Evolutionary conservation across 2,797 vertebrate genomes (phyloP).

Genomic region (Falco cherrug): DNA sequence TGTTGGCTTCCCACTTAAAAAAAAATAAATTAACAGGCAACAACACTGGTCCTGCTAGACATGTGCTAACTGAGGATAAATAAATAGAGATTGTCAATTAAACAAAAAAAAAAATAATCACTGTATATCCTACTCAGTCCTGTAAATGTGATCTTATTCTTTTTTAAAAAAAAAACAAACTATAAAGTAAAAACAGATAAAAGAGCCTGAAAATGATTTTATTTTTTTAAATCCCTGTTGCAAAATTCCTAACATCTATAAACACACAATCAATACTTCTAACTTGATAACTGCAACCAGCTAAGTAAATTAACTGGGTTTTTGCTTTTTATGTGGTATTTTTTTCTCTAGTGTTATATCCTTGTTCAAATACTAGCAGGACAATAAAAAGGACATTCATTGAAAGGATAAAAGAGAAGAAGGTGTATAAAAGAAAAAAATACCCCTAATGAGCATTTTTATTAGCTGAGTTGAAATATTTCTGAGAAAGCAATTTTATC

Average conservation of each 20-base stretch:
- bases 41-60: slow-evolving; percentile 41
- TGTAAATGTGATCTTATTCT: background rate
- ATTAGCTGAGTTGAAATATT: slow-evolving; percentile 31
- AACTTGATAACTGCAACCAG: background rate
- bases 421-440: background rate
- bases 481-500: slow-evolving; percentile 5
- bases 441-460: slow-evolving; percentile 1
- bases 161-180: too few species aligned
- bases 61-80: slow-evolving; percentile 32
- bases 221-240: slow-evolving; percentile 19
- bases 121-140: slow-evolving; percentile 30
- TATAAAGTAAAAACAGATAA: slow-evolving; percentile 22
- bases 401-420: slow-evolving; percentile 3
- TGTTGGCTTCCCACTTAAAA: slow-evolving; percentile 43
- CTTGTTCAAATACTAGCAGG: slow-evolving; percentile 10
- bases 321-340: background rate
- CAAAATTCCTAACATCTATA: background rate
- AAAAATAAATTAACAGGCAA: slow-evolving; percentile 23
- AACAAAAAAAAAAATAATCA: background rate
- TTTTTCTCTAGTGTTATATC: background rate
- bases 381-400: background rate
- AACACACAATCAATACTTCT: slow-evolving; percentile 1
- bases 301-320: slow-evolving; percentile 5
- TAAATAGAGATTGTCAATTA: background rate
- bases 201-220: slow-evolving; percentile 35